Evolutionary conservation across 1,140 invertebrate genomes (phyloP).

Genomic region (Dermatophagoides farinae): DNA sequence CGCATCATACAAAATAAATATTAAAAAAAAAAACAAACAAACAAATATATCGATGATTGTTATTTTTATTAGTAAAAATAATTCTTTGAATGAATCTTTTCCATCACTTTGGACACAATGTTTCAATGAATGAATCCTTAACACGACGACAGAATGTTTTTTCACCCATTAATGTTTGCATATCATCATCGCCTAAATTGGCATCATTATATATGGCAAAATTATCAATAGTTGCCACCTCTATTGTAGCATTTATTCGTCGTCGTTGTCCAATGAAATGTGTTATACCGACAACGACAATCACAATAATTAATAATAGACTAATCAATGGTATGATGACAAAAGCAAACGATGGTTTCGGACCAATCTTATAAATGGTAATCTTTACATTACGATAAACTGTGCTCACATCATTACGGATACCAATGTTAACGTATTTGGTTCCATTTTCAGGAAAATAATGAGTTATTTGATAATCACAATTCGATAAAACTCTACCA

Average conservation of each 20-base stretch:
- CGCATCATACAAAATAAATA: no score
- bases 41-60: no score
- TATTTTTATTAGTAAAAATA: no score
- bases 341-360: conserved; percentile 54
- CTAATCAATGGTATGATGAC: conserved; percentile 60
- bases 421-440: conserved; percentile 47
- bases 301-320: conserved; percentile 48
- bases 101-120: no score
- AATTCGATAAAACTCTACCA: conserved; percentile 25
- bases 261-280: conserved; percentile 31
- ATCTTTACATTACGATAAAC: conserved; percentile 43
- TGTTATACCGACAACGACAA: conserved; percentile 60
- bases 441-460: conserved; percentile 42
- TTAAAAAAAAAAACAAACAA: no score
- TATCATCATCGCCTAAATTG: no score
- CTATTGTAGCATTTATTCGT: conserved; percentile 42
- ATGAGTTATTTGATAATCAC: conserved; percentile 38
- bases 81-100: no score
- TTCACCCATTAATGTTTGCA: no score
- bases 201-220: conserved; percentile 30
- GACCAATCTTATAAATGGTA: conserved; percentile 52
- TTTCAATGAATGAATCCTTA: no score
- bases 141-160: no score
- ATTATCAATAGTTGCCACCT: conserved; percentile 60
- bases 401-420: conserved; percentile 47